Conservation (phyloP, 2,113 vertebrate genomes). For the Grammomys dolichurus region DNA sequence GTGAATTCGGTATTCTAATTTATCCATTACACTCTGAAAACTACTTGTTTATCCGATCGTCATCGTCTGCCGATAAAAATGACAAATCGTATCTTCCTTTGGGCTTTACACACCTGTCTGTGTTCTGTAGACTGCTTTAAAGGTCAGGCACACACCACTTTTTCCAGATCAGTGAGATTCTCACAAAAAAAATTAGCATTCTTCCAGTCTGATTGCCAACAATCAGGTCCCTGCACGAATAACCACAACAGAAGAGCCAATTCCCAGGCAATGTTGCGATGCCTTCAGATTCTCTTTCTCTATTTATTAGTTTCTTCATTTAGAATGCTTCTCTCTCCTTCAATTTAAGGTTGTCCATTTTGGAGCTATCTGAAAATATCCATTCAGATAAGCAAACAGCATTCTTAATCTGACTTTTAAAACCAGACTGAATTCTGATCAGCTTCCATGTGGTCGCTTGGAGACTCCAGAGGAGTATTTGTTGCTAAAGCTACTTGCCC, state of each 20-base stretch:
- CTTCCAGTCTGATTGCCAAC: neutral
- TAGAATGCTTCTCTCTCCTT: slow-evolving; percentile 6
- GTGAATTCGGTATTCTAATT: slow-evolving; percentile 21
- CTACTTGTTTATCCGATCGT: neutral
- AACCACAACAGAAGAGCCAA: neutral
- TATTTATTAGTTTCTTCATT: slow-evolving; percentile 12
- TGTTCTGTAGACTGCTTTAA: slow-evolving; percentile 16
- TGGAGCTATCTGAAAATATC: slow-evolving; percentile 45
- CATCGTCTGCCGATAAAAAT: slow-evolving; percentile 27
- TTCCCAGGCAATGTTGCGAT: slow-evolving; percentile 25
- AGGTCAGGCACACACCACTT: slow-evolving; percentile 30
- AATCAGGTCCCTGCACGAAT: neutral
- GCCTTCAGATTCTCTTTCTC: neutral
- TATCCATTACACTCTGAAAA: slow-evolving; percentile 12
- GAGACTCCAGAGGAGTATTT: neutral
- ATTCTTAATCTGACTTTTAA: slow-evolving; percentile 1
- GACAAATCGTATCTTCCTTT: neutral
- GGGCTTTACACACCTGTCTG: neutral
- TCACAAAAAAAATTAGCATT: neutral
- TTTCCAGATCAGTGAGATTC: slow-evolving; percentile 11
- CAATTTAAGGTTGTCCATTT: neutral
- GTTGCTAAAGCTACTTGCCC: neutral
- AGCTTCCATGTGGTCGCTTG: neutral
- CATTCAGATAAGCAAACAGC: neutral
- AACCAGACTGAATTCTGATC: neutral